Evolutionary conservation across 2,797 vertebrate genomes (phyloP).

Genomic region (Tinamus major): DNA sequence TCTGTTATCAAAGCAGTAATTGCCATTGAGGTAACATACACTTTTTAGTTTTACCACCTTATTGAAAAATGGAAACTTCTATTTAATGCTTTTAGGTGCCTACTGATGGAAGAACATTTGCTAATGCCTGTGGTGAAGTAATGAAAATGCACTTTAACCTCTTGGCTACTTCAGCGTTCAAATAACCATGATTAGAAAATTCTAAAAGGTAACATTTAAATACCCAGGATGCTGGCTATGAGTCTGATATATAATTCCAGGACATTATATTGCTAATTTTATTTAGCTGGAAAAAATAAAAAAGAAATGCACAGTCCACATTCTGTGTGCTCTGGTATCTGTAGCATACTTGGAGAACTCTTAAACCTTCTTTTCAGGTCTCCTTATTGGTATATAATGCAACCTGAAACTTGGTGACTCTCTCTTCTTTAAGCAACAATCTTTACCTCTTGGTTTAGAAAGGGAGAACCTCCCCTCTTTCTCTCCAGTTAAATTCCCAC

Average conservation of each 20-base stretch:
- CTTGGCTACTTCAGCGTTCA: background rate
- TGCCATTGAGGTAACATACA: background rate
- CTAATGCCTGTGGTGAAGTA: background rate
- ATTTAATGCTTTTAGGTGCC: background rate
- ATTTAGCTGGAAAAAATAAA: background rate
- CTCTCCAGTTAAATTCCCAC: background rate
- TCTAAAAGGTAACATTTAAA: background rate
- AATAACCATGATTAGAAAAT: background rate
- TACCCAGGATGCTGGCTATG: background rate
- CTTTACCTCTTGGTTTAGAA: background rate
- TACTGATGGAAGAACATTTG: background rate
- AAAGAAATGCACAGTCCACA: background rate
- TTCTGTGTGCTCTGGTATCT: background rate
- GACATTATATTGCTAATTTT: background rate
- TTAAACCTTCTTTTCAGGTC: background rate
- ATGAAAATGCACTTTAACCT: background rate
- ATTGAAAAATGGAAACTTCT: background rate
- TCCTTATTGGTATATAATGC: background rate
- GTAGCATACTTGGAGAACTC: background rate
- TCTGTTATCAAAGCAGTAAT: background rate
- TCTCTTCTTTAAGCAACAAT: too few relatives aligned
- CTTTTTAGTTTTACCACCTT: background rate
- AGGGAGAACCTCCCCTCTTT: background rate
- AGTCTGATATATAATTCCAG: background rate
- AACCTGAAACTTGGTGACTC: background rate